Conservation (phyloP, 2,113 vertebrate species). For the Urocynchramus pylzowi region DNA sequence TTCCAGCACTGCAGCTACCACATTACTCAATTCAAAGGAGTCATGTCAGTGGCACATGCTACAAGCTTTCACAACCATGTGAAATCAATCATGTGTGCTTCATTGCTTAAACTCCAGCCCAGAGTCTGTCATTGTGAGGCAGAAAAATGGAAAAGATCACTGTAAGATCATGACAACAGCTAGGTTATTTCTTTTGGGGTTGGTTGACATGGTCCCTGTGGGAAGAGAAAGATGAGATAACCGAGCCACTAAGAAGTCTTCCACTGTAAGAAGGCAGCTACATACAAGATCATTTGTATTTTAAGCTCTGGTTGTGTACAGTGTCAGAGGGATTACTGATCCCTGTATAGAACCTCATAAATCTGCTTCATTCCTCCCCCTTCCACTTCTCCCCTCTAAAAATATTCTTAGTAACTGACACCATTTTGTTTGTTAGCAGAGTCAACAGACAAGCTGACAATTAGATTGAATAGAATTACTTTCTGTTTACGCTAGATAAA, state of each 20-base stretch:
- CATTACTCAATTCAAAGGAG: not conserved
- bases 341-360: not conserved
- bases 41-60: not conserved
- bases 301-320: not conserved
- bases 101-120: not conserved
- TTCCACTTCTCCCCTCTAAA: not conserved
- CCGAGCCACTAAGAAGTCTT: not conserved
- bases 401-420: constrained; percentile 1
- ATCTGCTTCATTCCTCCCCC: not conserved
- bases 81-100: not conserved
- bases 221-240: not conserved
- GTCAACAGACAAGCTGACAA: not conserved
- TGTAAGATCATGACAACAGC: not conserved
- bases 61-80: not conserved
- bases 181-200: not conserved
- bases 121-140: not conserved
- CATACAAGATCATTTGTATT: not conserved
- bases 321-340: not conserved
- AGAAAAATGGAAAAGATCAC: not conserved
- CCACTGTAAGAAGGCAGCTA: not conserved
- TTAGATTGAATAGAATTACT: constrained; percentile 48
- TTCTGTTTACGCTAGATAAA: constrained; percentile 44
- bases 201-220: not conserved
- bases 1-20: not conserved
- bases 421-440: not conserved